Conservation (phyloP, 2,797 vertebrate genomes). For the Leptodactylus fallax region DNA sequence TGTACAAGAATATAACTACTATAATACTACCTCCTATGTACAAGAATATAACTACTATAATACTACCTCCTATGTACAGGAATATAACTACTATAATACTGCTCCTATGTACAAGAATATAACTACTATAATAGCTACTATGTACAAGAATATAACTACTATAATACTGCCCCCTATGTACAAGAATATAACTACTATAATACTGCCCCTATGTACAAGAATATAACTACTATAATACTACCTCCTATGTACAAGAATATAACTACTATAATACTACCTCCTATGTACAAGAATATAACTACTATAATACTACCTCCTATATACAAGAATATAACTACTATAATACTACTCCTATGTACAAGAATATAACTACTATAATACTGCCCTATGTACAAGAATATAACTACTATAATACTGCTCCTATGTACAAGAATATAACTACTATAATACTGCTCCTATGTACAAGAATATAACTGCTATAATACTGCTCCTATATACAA, state of each 20-base stretch:
- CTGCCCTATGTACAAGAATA: neutral
- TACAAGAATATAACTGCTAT: neutral
- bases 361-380: neutral
- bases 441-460: neutral
- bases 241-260: too few species aligned
- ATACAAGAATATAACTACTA: conserved; percentile 3
- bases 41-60: neutral
- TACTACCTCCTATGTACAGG: neutral
- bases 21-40: neutral
- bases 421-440: neutral
- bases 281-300: too few species aligned
- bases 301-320: neutral
- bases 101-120: too few species aligned
- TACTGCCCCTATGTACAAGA: too few species aligned
- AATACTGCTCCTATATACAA: neutral
- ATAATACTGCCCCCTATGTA: neutral
- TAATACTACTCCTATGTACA: neutral
- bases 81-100: too few species aligned
- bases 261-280: too few species aligned
- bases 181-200: too few species aligned
- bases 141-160: too few species aligned
- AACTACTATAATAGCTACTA: too few species aligned
- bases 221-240: too few species aligned
- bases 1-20: conserved; percentile 1
- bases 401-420: conserved; percentile 5